Base-by-base conservation (phyloP, 2,888 invertebrate genomes). In the Hylaea fasciaria region DNA sequence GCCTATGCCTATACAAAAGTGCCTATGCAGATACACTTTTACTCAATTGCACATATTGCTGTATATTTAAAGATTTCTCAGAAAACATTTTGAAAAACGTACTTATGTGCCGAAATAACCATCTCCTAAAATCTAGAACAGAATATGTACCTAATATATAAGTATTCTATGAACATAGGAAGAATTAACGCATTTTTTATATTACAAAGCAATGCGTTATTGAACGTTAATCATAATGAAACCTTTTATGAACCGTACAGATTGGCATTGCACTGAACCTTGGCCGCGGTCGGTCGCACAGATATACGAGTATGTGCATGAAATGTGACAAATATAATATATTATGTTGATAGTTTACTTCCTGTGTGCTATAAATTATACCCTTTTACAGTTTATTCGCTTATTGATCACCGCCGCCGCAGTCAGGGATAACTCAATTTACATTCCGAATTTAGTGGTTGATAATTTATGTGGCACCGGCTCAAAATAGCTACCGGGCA, bases 341-440 rank as follows among this genome's bases (percentile, higher is more conserved):
- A 22, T 22, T 22, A 49, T 49, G 10, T 22, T 12, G 14, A 1
- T 40, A 37, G 16, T 47, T 47, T 16, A 48, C 58, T 53, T 53
- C 53, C 47, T 53, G 32, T 28, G 2, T 22, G 22, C 22, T 22
- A 22, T 22, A 22, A 22, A 22, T 9, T 46, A 32, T 48, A 46
- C 43, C 32, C 40, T 46, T 48, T 41, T 57, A 47, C 14, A 4
- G 13, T 37, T 35, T 14, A 14, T 49, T 22, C 12, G 5, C 22
- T 49, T 39, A 39, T 49, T 49, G 12, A 47, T 41, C 41, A 52
- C 37, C 52, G 51, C 43, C 46, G 22, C 22, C n/a, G n/a, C 22
- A 28, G 14, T 39, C 50, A 50, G 16, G 50, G 57, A 22, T 12
- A 57, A 35, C 35, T 35, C 35, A 11, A 22, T 22, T 2, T 5